phyloP scores from a whole-genome alignment of 2,113 vertebrate species.

The Grantiella picta region DNA sequence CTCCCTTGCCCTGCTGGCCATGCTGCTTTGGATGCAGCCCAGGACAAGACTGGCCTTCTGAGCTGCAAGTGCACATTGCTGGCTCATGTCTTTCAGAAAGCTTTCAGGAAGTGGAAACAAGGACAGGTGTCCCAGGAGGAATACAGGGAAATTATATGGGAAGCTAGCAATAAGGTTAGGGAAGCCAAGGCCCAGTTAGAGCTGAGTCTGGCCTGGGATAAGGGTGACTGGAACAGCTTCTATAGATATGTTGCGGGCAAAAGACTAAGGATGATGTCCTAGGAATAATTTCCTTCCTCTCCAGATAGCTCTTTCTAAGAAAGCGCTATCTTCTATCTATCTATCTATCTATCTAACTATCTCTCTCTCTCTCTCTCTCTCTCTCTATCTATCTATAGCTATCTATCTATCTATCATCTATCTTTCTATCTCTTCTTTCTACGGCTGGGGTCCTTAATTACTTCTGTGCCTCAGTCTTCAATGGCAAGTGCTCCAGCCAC shows the following conservation, averaged over 20 bases:
- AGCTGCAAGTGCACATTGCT: background rate
- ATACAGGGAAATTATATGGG: background rate
- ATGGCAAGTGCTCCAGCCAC: background rate
- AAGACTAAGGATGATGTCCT: background rate
- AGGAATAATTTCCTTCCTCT: background rate
- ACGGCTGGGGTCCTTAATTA: background rate
- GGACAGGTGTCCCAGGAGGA: background rate
- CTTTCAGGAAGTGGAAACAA: background rate
- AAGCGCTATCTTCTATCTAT: too few relatives aligned
- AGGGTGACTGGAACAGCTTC: background rate
- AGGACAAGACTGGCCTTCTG: background rate
- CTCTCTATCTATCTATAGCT: too few relatives aligned
- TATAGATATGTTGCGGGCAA: background rate
- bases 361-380: too few relatives aligned
- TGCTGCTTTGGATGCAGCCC: background rate
- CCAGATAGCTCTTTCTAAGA: background rate
- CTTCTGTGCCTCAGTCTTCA: background rate
- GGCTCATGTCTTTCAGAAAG: background rate
- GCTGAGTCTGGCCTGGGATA: background rate
- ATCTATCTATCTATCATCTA: too few relatives aligned
- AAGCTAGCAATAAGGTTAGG: background rate
- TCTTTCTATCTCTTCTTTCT: too few relatives aligned
- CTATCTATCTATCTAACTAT: too few relatives aligned
- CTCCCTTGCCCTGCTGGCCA: rapidly evolving
- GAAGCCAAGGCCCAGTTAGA: background rate